These are phyloP conservation scores for Nephrotoma flavescens DNA, from an alignment of 2,888 invertebrate species.

Conservation along the genomic window DNA sequence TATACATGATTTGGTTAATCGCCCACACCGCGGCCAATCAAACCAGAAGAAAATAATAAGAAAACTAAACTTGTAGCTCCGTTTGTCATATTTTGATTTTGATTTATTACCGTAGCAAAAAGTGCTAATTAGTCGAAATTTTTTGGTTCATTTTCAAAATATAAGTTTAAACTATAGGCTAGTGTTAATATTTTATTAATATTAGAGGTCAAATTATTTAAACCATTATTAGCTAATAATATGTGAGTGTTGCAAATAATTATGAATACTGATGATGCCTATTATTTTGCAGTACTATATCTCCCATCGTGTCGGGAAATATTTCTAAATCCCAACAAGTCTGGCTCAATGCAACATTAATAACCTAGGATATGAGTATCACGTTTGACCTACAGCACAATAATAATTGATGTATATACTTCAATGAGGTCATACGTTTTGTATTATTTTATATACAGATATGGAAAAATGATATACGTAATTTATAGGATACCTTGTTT, in stretches of 20 bases:
- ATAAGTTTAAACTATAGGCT: not conserved
- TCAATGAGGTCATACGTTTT: not conserved
- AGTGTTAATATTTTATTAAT: not conserved
- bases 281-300: too few species aligned
- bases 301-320: too few species aligned
- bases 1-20: not conserved
- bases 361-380: not conserved
- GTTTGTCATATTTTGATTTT: not conserved
- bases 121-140: not conserved
- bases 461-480: not conserved
- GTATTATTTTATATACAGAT: not conserved
- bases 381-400: not conserved
- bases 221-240: not conserved
- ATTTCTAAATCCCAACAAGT: not conserved
- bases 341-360: not conserved
- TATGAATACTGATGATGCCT: not conserved
- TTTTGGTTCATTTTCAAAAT: not conserved
- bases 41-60: not conserved
- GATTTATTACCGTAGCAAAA: not conserved
- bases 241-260: not conserved
- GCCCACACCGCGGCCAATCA: not conserved
- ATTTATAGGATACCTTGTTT: not conserved
- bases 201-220: not conserved
- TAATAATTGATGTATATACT: not conserved
- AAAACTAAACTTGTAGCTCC: not conserved